Conservation (phyloP, 2,888 invertebrate species). For the Archips xylosteana region DNA sequence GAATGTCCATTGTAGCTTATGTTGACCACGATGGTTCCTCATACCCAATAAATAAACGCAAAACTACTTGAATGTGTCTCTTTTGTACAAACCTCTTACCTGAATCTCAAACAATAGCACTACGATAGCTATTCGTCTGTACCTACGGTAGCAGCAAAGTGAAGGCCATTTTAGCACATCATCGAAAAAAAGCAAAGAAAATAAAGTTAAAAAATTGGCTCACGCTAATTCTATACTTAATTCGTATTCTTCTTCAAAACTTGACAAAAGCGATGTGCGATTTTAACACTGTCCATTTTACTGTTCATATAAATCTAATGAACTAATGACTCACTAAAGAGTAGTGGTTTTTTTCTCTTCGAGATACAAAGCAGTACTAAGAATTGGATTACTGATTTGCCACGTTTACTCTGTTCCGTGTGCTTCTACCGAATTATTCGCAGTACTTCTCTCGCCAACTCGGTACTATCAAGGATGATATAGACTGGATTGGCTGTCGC, state of each 20-base stretch:
- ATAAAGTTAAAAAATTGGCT: slow-evolving; percentile 8
- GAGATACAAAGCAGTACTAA: background rate
- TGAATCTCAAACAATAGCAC: slow-evolving; percentile 18
- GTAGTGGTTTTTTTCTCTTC: background rate
- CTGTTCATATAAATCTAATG: background rate
- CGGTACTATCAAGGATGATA: no score
- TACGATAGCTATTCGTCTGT: background rate
- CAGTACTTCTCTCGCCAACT: no score
- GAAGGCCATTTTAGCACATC: slow-evolving; percentile 22
- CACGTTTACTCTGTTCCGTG: background rate
- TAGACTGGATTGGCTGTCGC: no score
- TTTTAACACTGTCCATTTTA: background rate
- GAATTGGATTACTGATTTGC: background rate
- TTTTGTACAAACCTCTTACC: slow-evolving; percentile 52
- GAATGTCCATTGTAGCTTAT: slow-evolving; percentile 85
- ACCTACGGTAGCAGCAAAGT: slow-evolving; percentile 5
- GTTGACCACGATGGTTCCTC: slow-evolving; percentile 86
- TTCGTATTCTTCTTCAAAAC: slow-evolving; percentile 13
- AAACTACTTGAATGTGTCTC: slow-evolving; percentile 74
- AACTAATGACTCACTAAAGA: background rate
- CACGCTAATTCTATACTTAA: background rate
- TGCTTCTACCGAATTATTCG: background rate
- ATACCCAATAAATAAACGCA: slow-evolving; percentile 83
- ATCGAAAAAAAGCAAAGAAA: slow-evolving; percentile 1
- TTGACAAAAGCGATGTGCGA: slow-evolving; percentile 15